Evolutionary conservation across 2,113 vertebrate genomes (phyloP).

Genomic region (Micronycteris hirsuta): DNA sequence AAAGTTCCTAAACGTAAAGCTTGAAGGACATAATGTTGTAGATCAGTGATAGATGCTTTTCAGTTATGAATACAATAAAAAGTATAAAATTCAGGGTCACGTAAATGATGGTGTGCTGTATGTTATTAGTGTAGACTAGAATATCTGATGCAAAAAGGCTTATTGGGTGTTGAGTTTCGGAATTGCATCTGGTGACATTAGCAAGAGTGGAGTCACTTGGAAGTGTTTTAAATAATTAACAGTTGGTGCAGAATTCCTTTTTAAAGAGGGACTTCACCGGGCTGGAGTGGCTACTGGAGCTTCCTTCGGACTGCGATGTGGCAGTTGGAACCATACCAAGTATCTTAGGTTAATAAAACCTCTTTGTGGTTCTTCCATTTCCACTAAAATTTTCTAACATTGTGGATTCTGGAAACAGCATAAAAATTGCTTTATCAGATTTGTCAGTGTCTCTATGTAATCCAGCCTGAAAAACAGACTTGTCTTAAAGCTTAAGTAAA

Average conservation of each 20-base stretch:
- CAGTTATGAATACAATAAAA: neutral
- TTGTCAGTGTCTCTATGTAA: neutral
- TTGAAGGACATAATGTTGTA: neutral
- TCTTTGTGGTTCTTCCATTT: neutral
- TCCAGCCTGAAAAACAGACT: slow-evolving; percentile 6
- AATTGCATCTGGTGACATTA: neutral
- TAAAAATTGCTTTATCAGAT: slow-evolving; percentile 1
- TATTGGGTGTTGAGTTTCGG: neutral
- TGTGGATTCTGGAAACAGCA: neutral
- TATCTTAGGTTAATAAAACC: neutral
- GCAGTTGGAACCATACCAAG: neutral
- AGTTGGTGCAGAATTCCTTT: neutral
- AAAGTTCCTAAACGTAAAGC: neutral
- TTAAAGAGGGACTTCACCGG: neutral
- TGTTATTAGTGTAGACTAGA: neutral
- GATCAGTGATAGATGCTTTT: neutral
- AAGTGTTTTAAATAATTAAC: neutral
- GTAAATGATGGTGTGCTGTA: neutral
- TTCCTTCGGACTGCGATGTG: neutral
- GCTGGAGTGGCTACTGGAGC: neutral
- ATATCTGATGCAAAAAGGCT: neutral
- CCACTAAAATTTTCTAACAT: slow-evolving; percentile 26
- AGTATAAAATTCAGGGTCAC: neutral
- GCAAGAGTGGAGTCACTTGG: neutral
- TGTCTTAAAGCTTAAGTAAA: neutral